Evolutionary conservation across 2,797 vertebrate genomes (phyloP), one percentile per base, ranked within the genome.

Genomic region (Enteromius argenteus): DNA sequence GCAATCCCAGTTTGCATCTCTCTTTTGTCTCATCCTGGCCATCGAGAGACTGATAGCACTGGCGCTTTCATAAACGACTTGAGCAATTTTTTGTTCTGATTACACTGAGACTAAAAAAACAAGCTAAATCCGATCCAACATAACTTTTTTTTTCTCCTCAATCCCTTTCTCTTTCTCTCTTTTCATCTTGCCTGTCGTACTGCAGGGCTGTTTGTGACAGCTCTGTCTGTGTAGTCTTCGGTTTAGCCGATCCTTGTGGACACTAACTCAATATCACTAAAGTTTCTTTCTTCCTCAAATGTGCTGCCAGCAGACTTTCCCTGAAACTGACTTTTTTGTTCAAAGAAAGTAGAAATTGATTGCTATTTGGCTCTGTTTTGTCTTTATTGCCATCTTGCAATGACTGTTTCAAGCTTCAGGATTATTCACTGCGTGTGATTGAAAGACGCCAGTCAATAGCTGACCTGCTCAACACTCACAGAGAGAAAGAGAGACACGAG

Each of bases 321-420:
- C 17, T 32, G 14, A 53, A 83, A 75, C 30, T 32, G 44, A 44
- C 42, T 32, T 79, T 88, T 86, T 88, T 86, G 86, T 87, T 91
- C 89, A 91, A 92, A 93, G 91, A 91, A 91, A 89, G 86, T 78
- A 89, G 90, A 88, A 84, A 92, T 92, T 94, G 93, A 94, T 93
- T 92, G 91, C 90, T 91, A 93, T 92, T 92, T 92, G 92, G 91
- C 86, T 42, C n/a, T 46, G 49, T 68, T 73, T 90, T 91, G 90
- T 92, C 90, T 92, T 90, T 91, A 80, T 85, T 85, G 85, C 68
- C 79, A 53, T 86, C 87, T 89, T 87, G 80, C 90, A 90, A 85
- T 71, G 76, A 3, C 56, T 10, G 60, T 49, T 66, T 79, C 14
- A 14, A 39, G 35, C 49, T 53, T 44, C 11, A 21, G 66, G 66